Base-by-base conservation (phyloP, 2,797 vertebrate species). In the Miichthys miiuy region DNA sequence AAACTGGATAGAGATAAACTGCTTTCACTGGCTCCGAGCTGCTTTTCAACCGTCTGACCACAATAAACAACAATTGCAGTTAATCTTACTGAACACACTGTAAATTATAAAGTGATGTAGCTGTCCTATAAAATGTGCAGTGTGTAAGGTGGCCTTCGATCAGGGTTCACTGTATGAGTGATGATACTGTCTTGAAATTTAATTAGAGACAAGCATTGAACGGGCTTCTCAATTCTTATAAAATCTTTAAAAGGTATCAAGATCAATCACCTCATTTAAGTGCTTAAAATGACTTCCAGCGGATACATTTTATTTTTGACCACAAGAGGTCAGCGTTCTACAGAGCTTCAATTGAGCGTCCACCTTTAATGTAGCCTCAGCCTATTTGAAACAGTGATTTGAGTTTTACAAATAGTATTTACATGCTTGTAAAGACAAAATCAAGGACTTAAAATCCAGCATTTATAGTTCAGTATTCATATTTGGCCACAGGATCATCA, bases 1-100 rank as follows among this genome's bases (percentile, higher is more conserved):
- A 97, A 93, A 48, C 84, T 88, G 65, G 95, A 92, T 23, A 96
- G 20, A 51, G 89, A 80, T 74, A 96, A 95, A 50, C n/a, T 89
- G 38, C 75, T 93, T 18, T 95, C 86, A 0, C 81, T 79, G 17
- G 84, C 91, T 57, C 86, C 70, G 6, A 97, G 84, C 52, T 82
- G 86, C 58, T 88, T 89, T 86, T 96, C 95, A 91, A 91, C 78
- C n/a, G 77, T 63, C 96, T 96, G 78, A 64, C 54, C 23, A 65
- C 23, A 79, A 78, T 16, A 82, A n/a, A 61, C 1, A 76, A 63
- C 9, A 87, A 20, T 4, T 52, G 1, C 2, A 58, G 30, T 70
- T 17, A 48, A 71, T 69, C 18, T 48, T 16, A 56, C 11, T 66
- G 30, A 73, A 42, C n/a, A 71, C 16, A 42, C 14, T 51, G 1